Percentiles rank a stretch among this genome's conserved stretches.
Evolutionary conservation across 2,888 invertebrate genomes (phyloP).

Genomic region (Palloptera scutellata): DNA sequence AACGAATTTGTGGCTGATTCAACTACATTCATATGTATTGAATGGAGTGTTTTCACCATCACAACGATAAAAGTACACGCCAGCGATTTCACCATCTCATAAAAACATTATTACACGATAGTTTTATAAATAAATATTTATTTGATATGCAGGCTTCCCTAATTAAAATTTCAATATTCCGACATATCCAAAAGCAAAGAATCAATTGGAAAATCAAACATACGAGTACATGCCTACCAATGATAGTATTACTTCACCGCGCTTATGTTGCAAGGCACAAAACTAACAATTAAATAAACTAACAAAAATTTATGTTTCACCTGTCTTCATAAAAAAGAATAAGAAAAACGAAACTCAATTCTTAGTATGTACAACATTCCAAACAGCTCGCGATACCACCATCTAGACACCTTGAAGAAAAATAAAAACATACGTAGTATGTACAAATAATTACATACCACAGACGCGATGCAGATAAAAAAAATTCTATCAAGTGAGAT

Average conservation of each 20-base stretch:
- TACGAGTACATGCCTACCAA: background rate
- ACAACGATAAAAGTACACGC: no score
- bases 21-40: no score
- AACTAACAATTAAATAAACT: constrained; percentile 46
- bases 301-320: constrained; percentile 58
- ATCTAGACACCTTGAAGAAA: constrained; percentile 26
- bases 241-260: background rate
- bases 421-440: background rate
- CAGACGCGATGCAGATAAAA: constrained; percentile 31
- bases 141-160: no score
- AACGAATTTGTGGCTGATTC: no score
- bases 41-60: no score
- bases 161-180: background rate
- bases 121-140: no score
- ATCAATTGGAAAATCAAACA: constrained; percentile 32
- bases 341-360: constrained; percentile 2
- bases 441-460: constrained; percentile 49
- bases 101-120: no score
- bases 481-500: constrained; percentile 27
- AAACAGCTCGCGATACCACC: constrained; percentile 22
- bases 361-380: constrained; percentile 8
- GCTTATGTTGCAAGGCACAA: background rate
- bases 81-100: no score
- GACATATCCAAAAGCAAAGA: background rate
- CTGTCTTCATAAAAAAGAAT: constrained; percentile 50